Percentiles rank a stretch among this genome's conserved stretches.
Evolutionary conservation across 2,113 vertebrate species (phyloP).

Genomic region (Lates calcarifer): DNA sequence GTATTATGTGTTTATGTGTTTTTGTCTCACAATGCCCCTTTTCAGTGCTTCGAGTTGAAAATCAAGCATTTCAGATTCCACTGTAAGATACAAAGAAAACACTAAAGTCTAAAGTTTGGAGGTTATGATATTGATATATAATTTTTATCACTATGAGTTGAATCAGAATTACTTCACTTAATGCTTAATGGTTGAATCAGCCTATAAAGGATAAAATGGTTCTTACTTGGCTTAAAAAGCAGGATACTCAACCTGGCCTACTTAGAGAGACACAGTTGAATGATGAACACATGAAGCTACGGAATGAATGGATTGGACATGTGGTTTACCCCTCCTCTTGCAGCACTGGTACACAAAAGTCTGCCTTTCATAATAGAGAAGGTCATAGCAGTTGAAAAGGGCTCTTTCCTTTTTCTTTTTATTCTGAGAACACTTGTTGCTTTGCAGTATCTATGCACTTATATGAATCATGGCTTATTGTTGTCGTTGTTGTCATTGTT

Average conservation of each 20-base stretch:
- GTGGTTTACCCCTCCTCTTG: neutral
- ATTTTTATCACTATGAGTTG: neutral
- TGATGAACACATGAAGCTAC: neutral
- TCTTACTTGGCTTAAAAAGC: neutral
- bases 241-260: neutral
- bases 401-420: neutral
- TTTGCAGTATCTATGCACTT: neutral
- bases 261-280: neutral
- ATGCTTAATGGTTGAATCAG: neutral
- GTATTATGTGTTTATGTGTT: neutral
- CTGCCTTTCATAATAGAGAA: neutral
- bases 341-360: neutral
- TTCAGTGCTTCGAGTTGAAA: neutral
- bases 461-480: neutral
- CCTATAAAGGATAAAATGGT: neutral
- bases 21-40: neutral
- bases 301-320: neutral
- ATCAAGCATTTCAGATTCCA: neutral
- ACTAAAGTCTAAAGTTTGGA: neutral
- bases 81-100: neutral
- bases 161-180: slow-evolving; percentile 1
- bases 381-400: neutral
- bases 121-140: neutral
- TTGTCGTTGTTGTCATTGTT: too few relatives aligned
- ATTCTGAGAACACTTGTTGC: neutral